Evolutionary conservation across 2,888 invertebrate species (phyloP), one percentile per base, ranked within the genome.

Genomic region (Drosophila emarginata): DNA sequence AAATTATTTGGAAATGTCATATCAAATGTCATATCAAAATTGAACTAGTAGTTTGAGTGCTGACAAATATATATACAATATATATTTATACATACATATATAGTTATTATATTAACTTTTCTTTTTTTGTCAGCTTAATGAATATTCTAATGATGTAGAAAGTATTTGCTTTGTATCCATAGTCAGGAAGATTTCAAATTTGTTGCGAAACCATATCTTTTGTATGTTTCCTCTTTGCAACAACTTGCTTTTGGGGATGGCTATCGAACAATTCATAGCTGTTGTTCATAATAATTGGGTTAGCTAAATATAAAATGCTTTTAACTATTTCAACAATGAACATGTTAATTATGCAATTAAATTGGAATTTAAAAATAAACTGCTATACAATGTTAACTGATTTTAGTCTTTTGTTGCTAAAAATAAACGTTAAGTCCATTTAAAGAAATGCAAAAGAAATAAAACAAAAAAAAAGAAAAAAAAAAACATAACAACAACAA

Each of bases 251-350:
- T 37, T 37, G 37, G 11, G 11, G 2, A 15, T 40, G 14, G 14
- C 15, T 15, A n/a, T n/a, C 14, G 39, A 39, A 21, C 45, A 9
- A 18, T 45, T 45, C 4, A 18, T 45, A 45, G 45, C 45, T 45
- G 21, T 45, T 45, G 9, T 21, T 45, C 4, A 45, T 45, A 18
- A 21, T 21, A 45, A 45, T 12, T 45, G 45, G 45, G 45, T 45
- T 45, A 45, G 40, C 15, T 18, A 45, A 45, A 45, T 11, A 21
- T 21, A 45, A 45, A 45, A 45, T 11, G 18, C 21, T 18, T 45
- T 45, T 21, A 45, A 45, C 45, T 45, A 45, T 45, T 45, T 12
- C 45, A 45, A 45, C 45, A 45, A 45, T 45, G 45, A 45, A 21
- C 45, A 45, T 21, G 45, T 45, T 45, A 45, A 45, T 45, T 45